Conservation (phyloP, 2,797 vertebrate genomes). For the Denticeps clupeoides region DNA sequence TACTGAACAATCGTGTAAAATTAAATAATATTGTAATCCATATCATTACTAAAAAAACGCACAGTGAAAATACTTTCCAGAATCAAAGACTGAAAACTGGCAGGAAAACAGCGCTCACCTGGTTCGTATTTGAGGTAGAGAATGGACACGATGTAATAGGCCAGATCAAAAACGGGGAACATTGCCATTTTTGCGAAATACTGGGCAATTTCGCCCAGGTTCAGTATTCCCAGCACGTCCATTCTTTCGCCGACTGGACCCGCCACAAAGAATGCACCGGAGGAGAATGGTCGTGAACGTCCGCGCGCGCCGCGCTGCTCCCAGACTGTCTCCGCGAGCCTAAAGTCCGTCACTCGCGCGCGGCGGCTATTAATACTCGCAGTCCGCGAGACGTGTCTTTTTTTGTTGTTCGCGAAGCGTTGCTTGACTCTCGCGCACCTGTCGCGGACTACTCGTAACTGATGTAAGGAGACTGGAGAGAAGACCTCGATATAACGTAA, state of each 20-base stretch:
- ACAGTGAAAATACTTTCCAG: too few relatives aligned
- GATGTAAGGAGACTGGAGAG: too few relatives aligned
- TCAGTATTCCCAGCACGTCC: slow-evolving; percentile 71
- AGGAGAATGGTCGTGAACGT: too few relatives aligned
- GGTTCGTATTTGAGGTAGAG: slow-evolving; percentile 97
- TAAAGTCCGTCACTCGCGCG: slow-evolving; percentile 43
- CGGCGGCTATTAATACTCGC: slow-evolving; percentile 64
- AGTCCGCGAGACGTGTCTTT: too few relatives aligned
- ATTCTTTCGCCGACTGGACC: slow-evolving; percentile 39
- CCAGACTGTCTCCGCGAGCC: slow-evolving; percentile 44
- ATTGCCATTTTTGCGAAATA: slow-evolving; percentile 85
- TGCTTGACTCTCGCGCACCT: too few relatives aligned
- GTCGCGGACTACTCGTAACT: too few relatives aligned
- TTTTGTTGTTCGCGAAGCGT: too few relatives aligned
- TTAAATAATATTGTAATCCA: too few relatives aligned
- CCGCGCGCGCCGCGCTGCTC: slow-evolving; percentile 44
- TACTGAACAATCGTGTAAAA: too few relatives aligned
- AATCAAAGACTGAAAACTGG: slow-evolving; percentile 3
- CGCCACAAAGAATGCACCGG: too few relatives aligned
- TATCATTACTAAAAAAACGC: too few relatives aligned
- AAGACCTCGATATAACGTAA: too few relatives aligned
- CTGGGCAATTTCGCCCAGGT: slow-evolving; percentile 74
- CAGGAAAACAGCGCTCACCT: slow-evolving; percentile 57
- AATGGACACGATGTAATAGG: slow-evolving; percentile 92
- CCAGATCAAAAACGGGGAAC: slow-evolving; percentile 90